Conservation (phyloP, 2,113 vertebrate species). For the Psittacula cyanocephala region DNA sequence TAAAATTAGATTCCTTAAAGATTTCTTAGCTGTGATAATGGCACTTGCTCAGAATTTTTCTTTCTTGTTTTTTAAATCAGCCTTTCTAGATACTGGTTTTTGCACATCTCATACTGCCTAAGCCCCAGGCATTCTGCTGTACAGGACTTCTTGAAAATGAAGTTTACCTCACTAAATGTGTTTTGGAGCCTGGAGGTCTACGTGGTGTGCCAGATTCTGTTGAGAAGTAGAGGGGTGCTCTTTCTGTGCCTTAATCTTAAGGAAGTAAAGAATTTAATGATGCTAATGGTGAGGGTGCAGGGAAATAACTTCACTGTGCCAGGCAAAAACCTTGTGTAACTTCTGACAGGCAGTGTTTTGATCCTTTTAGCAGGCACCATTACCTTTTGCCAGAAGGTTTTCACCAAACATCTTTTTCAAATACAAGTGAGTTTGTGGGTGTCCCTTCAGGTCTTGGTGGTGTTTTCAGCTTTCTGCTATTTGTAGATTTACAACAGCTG, state of each 20-base stretch:
- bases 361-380: not conserved
- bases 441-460: not conserved
- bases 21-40: not conserved
- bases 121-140: not conserved
- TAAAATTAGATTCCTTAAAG: not conserved
- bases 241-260: not conserved
- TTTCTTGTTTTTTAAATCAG: not conserved
- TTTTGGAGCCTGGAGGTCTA: not conserved
- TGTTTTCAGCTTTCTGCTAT: not conserved
- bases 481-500: not conserved
- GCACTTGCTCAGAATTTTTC: not conserved
- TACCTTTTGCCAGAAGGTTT: not conserved
- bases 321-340: not conserved
- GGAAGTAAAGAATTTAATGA: not conserved
- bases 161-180: not conserved
- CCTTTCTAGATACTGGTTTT: not conserved
- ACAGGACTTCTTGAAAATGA: not conserved
- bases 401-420: not conserved
- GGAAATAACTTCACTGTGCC: not conserved
- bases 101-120: not conserved
- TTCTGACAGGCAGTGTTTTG: not conserved
- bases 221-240: not conserved
- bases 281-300: no score
- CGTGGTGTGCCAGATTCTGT: not conserved
- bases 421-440: not conserved